Evolutionary conservation across 2,797 vertebrate genomes (phyloP), one percentile per base, ranked within the genome.

Genomic region (Tolypeutes matacus): DNA sequence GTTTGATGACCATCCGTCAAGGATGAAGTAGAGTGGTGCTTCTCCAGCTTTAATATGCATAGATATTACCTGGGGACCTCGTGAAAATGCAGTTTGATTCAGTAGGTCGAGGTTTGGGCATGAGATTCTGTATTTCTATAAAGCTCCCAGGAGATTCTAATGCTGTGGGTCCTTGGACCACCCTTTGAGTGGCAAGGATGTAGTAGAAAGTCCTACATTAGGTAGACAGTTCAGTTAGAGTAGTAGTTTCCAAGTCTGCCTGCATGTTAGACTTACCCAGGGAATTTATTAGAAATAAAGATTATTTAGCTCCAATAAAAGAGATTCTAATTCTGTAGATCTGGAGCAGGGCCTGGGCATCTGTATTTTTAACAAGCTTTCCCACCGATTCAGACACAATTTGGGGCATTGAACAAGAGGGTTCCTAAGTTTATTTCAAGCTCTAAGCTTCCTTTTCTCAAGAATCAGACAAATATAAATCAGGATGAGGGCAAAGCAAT

Each of bases 401-500:
- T 64, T 86, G 86, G 64, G 15, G 23, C 53, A 42, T 36, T 51
- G 15, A 77, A 13, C 49, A 25, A 86, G n/a, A n/a, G 34, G 34
- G 20, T 78, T 75, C 49, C 6, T 62, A 56, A 65, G 69, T 39
- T 18, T 53, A 87, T 86, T 87, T 73, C 34, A 77, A 78, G 49
- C 39, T 73, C 86, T 53, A 46, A 58, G 67, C 77, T 82, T 94
- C n/a, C 13, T 87, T 86, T 83, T 89, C 81, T 75, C 49, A 88
- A 87, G 72, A 91, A 84, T 80, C 58, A 49, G 70, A 87, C 60
- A 78, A 86, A 42, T 42, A 84, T 42, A 27, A 78, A 29, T 36
- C 42, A 86, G 34, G n/a, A 34, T 78, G 72, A 14, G 29, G 56
- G 53, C 18, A 18, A 56, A 13, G 53, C 84, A 94, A 51, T 53